phyloP scores from a whole-genome alignment of 2,888 invertebrate genomes.

The Phaedon cochleariae region DNA sequence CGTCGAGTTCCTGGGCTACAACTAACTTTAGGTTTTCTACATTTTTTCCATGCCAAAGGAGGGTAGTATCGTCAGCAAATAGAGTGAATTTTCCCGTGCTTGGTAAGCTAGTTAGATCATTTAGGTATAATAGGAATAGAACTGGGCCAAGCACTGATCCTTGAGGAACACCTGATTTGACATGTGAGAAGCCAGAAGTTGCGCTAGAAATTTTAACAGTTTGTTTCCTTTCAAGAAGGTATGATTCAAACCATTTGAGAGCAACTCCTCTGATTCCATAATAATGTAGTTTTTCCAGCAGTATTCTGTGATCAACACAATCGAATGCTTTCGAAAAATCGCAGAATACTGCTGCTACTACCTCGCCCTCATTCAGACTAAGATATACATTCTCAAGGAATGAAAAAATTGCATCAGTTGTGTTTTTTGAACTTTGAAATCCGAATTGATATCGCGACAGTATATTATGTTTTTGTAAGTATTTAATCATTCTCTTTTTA shows the following conservation, averaged over 20 bases:
- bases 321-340: background rate
- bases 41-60: background rate
- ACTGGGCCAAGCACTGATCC: constrained; percentile 4
- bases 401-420: no score
- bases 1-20: constrained; percentile 3
- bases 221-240: background rate
- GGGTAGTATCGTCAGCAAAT: background rate
- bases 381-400: background rate
- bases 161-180: constrained; percentile 1
- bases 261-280: background rate
- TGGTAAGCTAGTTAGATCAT: background rate
- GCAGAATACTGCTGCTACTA: background rate
- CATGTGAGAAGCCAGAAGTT: no score
- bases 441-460: no score
- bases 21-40: constrained; percentile 9
- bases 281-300: background rate
- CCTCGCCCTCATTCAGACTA: background rate
- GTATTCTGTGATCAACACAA: background rate
- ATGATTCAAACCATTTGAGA: background rate
- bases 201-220: background rate
- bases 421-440: no score
- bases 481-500: background rate
- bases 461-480: no score
- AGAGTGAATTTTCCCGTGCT: background rate
- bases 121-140: background rate